These are phyloP conservation scores for Hemaris fuciformis DNA, from an alignment of 2,888 invertebrate genomes.

Conservation along the genomic window DNA sequence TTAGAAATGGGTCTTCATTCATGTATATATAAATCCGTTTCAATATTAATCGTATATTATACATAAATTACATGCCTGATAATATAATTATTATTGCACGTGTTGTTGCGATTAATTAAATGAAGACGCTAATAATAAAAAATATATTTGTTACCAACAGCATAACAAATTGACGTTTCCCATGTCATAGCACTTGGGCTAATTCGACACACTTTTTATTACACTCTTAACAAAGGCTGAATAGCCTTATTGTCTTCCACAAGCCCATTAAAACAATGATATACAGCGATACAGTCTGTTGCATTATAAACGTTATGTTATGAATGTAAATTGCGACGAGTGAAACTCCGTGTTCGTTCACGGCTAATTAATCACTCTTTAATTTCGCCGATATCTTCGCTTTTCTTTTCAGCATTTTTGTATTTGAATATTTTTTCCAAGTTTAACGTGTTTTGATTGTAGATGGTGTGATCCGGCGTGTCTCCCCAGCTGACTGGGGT, in stretches of 20 bases:
- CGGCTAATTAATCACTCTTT: slow-evolving; percentile 15
- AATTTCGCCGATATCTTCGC: slow-evolving; percentile 15
- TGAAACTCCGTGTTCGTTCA: slow-evolving; percentile 3
- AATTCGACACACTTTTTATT: neutral
- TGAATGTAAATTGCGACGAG: neutral
- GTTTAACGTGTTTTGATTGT: slow-evolving; percentile 73
- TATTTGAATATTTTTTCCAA: slow-evolving; percentile 70
- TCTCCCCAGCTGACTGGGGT: slow-evolving; percentile 74
- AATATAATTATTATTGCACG: neutral
- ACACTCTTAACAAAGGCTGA: neutral
- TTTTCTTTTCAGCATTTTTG: slow-evolving; percentile 22
- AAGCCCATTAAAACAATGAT: neutral
- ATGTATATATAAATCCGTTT: too few species aligned
- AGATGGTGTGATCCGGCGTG: slow-evolving; percentile 63
- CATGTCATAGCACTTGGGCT: neutral
- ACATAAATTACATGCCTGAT: neutral
- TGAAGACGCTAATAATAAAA: neutral
- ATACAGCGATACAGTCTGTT: neutral
- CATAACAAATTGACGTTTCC: neutral
- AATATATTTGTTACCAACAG: neutral
- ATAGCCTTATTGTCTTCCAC: slow-evolving; percentile 5
- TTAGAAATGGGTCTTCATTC: too few species aligned
- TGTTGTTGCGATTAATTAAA: neutral
- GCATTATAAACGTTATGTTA: neutral
- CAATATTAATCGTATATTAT: too few species aligned